Percentiles rank a stretch among this genome's conserved stretches.
These are phyloP conservation scores for Pissodes strobi DNA, from an alignment of 1,140 invertebrate species.

Conservation along the genomic window DNA sequence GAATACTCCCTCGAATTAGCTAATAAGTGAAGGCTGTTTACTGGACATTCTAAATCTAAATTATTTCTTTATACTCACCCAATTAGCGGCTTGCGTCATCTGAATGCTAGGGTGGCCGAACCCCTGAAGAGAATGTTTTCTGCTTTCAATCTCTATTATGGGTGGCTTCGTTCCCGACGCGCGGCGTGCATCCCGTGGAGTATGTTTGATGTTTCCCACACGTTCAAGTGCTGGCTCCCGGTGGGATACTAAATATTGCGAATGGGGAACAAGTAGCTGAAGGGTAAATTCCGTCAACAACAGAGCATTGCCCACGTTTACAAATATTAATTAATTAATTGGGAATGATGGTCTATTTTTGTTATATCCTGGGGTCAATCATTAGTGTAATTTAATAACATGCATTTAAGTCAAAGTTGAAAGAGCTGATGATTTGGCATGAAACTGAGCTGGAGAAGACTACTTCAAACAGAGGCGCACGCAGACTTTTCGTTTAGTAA, in stretches of 20 bases:
- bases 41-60: too few species aligned
- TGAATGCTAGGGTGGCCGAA: background rate
- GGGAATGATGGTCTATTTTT: conserved; percentile 15
- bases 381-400: too few species aligned
- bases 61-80: conserved; percentile 4
- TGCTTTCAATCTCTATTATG: conserved; percentile 35
- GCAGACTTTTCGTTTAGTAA: too few species aligned
- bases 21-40: too few species aligned
- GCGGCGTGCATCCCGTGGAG: conserved; percentile 36
- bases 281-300: conserved; percentile 38
- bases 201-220: conserved; percentile 50
- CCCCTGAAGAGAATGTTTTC: conserved; percentile 13
- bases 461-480: too few species aligned
- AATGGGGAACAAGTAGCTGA: conserved; percentile 8
- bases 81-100: conserved; percentile 18
- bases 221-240: conserved; percentile 46
- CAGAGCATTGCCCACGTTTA: conserved; percentile 23
- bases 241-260: conserved; percentile 32
- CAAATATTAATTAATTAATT: conserved; percentile 28
- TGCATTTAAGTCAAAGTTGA: too few species aligned
- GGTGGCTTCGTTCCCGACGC: conserved; percentile 39
- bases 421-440: too few species aligned
- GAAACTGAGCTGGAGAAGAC: too few species aligned
- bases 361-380: too few species aligned
- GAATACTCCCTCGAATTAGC: too few species aligned